A percentile compares a stretch with the other conserved stretches of the same genome.
These are phyloP conservation scores for Sphenodon punctatus DNA, from an alignment of 2,797 vertebrate species.

Conservation along the genomic window DNA sequence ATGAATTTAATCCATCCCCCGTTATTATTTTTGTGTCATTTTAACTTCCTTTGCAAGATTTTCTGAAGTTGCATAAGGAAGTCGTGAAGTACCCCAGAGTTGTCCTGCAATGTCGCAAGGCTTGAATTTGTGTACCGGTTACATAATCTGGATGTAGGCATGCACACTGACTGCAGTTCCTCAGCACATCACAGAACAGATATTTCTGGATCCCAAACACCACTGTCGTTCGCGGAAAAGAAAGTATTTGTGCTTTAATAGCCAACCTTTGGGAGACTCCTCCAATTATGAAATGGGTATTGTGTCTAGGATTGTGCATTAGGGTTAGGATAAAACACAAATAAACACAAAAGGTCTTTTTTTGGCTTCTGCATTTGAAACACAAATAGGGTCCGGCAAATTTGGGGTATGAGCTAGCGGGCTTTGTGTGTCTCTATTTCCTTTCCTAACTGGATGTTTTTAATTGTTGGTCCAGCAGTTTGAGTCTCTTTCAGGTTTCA, in stretches of 20 bases:
- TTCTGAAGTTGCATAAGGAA: background rate
- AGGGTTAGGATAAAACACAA: no score
- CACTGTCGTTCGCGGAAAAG: background rate
- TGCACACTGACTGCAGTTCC: background rate
- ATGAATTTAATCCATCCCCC: background rate
- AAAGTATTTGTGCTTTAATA: fast-evolving
- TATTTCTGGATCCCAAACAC: no score
- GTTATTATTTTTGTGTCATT: background rate
- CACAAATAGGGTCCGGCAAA: no score
- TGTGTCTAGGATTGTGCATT: no score
- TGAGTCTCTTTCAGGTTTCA: no score
- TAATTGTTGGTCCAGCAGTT: no score
- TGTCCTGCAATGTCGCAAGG: background rate
- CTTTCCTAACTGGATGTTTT: no score
- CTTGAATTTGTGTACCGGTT: background rate
- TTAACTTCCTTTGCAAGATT: background rate
- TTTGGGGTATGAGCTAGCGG: no score
- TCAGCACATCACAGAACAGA: background rate
- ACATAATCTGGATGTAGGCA: background rate
- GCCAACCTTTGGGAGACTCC: background rate
- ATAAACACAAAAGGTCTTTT: no score
- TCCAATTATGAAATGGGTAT: no score
- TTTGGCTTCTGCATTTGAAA: no score
- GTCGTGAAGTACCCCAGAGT: background rate
- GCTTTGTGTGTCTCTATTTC: no score